A percentile compares a stretch with the other conserved stretches of the same genome.
These are phyloP conservation scores for Tympanuchus pallidicinctus DNA, from an alignment of 2,113 vertebrate species.

Conservation along the genomic window DNA sequence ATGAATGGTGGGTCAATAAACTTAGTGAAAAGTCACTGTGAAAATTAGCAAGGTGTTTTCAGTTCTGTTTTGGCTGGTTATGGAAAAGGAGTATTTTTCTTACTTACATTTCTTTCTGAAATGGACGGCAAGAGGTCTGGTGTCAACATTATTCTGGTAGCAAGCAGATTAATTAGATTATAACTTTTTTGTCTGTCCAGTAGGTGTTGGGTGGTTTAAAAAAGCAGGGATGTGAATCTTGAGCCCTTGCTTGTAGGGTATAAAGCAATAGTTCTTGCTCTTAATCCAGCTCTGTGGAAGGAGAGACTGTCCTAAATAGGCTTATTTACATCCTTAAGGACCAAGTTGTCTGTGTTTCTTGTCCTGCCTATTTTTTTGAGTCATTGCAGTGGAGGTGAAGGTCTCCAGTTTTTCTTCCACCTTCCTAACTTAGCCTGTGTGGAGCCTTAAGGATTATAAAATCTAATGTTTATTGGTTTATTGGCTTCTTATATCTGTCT, in stretches of 20 bases:
- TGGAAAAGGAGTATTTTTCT: not conserved
- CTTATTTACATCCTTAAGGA: not conserved
- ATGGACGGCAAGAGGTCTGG: not conserved
- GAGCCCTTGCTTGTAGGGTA: not conserved
- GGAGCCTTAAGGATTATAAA: not conserved
- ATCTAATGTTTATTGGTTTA: not conserved
- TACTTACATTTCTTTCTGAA: not conserved
- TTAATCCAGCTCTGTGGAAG: not conserved
- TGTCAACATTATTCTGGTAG: not conserved
- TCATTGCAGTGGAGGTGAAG: not conserved
- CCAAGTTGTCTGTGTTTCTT: not conserved
- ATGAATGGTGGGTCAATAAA: constrained; percentile 65
- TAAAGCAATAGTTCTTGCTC: not conserved
- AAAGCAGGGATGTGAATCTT: not conserved
- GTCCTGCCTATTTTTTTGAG: not conserved
- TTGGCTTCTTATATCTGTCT: not conserved
- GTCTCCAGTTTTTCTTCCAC: not conserved
- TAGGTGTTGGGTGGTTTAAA: not conserved
- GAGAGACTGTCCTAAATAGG: not conserved
- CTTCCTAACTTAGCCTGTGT: not conserved
- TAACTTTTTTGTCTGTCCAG: not conserved
- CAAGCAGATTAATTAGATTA: not conserved
- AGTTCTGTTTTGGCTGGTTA: not conserved
- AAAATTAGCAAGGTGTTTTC: not conserved
- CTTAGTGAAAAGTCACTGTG: not conserved